Conservation (phyloP, 2,888 invertebrate genomes). For the Tetheella fluctuosa region DNA sequence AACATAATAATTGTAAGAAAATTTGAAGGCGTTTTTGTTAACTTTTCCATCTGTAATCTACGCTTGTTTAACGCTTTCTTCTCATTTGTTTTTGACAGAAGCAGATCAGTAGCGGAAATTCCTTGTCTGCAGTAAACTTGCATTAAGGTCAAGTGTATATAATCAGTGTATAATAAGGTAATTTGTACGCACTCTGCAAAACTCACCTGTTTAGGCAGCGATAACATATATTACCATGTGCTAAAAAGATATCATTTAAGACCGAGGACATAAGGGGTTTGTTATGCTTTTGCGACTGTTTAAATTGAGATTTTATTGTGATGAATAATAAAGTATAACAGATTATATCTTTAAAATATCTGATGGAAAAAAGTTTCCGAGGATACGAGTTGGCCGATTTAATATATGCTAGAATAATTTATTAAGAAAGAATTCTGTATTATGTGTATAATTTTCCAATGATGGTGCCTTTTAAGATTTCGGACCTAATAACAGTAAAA, state of each 20-base stretch:
- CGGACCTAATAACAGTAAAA: too few relatives aligned
- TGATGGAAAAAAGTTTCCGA: too few relatives aligned
- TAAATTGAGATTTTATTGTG: neutral
- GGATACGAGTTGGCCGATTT: too few relatives aligned
- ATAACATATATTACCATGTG: conserved; percentile 15
- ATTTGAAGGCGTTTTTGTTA: too few relatives aligned
- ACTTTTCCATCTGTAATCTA: too few relatives aligned
- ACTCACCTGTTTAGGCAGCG: conserved; percentile 21
- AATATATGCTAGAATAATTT: too few relatives aligned
- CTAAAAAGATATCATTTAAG: conserved; percentile 14
- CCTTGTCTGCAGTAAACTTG: conserved; percentile 15
- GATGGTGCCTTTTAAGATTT: too few relatives aligned
- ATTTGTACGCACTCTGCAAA: conserved; percentile 26
- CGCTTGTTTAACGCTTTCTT: too few relatives aligned
- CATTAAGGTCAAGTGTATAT: conserved; percentile 24
- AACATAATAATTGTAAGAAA: too few relatives aligned
- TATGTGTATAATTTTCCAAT: too few relatives aligned
- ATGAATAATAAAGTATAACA: neutral
- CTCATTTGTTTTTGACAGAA: neutral
- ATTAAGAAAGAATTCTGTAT: too few relatives aligned
- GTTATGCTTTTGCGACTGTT: neutral
- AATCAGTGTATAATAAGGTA: conserved; percentile 24
- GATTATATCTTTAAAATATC: too few relatives aligned
- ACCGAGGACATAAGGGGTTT: neutral
- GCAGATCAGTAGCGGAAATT: neutral